Evolutionary conservation across 2,888 invertebrate genomes (phyloP).

Genomic region (Dasysyrphus albostriatus): DNA sequence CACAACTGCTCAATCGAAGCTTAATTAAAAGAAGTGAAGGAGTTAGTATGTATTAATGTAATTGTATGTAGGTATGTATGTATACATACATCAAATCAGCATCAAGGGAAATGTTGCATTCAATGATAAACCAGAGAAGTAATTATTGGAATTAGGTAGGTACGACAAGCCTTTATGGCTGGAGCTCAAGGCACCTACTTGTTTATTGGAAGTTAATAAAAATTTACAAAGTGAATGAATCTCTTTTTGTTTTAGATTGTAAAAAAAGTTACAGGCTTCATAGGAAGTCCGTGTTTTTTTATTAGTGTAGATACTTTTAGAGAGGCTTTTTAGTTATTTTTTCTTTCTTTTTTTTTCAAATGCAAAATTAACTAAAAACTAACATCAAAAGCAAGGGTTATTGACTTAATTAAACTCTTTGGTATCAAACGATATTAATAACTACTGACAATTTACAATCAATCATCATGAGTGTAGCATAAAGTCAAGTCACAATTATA

Average conservation of each 20-base stretch:
- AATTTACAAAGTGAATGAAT: constrained; percentile 58
- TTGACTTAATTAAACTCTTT: neutral
- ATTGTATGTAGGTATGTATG: neutral
- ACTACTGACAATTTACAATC: too few species aligned
- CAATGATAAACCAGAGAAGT: constrained; percentile 27
- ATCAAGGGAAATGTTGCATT: constrained; percentile 34
- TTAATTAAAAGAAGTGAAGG: constrained; percentile 56
- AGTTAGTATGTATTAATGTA: neutral
- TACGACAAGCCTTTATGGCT: neutral
- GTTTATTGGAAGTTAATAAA: constrained; percentile 41
- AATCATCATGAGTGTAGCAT: too few species aligned
- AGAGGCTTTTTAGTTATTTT: neutral
- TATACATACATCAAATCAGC: neutral
- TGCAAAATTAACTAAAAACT: neutral
- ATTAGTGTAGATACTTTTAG: neutral
- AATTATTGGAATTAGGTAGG: constrained; percentile 37
- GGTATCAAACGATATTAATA: neutral
- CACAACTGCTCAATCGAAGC: constrained; percentile 52
- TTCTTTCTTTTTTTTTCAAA: neutral
- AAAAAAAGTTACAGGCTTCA: neutral
- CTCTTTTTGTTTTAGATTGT: constrained; percentile 4
- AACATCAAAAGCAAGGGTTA: neutral
- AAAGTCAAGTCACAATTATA: too few species aligned
- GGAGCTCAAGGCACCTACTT: neutral
- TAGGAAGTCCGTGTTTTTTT: neutral